These are phyloP conservation scores for Hippolais icterina DNA, from an alignment of 2,113 vertebrate species.

Conservation along the genomic window DNA sequence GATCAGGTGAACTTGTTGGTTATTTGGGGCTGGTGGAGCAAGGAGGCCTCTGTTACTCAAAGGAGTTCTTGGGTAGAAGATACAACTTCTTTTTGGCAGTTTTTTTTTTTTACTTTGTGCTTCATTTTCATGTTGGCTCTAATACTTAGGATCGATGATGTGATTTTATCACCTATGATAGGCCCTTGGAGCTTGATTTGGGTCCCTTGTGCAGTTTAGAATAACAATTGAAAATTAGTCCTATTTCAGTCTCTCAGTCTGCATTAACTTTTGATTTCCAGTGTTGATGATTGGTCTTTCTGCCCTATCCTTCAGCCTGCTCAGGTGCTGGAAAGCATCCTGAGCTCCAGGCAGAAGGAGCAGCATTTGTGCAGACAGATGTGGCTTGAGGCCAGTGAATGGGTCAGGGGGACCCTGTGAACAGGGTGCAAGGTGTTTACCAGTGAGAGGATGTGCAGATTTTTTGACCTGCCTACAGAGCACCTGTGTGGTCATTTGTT, in stretches of 20 bases:
- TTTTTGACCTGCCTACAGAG: not conserved
- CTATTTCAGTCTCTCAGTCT: not conserved
- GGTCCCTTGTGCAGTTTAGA: not conserved
- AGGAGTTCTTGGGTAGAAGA: not conserved
- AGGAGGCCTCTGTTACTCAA: not conserved
- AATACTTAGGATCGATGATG: not conserved
- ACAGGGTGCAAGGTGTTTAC: not conserved
- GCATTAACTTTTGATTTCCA: not conserved
- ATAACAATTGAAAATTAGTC: not conserved
- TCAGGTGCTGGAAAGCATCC: not conserved
- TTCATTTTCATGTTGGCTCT: not conserved
- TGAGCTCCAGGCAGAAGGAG: not conserved
- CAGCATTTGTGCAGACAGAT: rapidly evolving
- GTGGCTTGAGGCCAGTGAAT: not conserved
- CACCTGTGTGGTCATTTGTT: not conserved
- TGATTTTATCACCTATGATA: not conserved
- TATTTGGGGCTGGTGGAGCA: not conserved
- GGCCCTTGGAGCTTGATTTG: not conserved
- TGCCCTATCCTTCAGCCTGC: not conserved
- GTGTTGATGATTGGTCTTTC: not conserved
- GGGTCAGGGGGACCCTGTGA: not conserved
- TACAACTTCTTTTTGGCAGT: not conserved
- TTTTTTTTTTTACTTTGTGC: not conserved
- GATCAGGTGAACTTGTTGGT: not conserved
- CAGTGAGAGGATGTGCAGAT: rapidly evolving